phyloP scores from a whole-genome alignment of 2,888 invertebrate genomes.

The Parelbella ahira region DNA sequence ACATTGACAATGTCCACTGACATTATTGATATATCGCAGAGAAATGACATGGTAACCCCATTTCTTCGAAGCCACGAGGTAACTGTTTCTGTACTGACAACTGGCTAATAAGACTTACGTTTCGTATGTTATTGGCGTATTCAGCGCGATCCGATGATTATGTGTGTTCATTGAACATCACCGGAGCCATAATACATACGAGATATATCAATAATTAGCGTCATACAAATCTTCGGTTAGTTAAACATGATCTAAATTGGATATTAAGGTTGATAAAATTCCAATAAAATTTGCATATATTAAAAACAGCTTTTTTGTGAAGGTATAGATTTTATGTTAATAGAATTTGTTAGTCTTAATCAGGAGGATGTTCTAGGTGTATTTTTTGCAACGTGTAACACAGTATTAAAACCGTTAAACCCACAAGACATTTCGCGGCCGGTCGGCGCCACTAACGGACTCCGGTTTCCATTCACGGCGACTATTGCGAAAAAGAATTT shows the following conservation, averaged over 20 bases:
- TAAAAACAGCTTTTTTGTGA: too few species aligned
- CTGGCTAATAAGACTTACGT: slow-evolving; percentile 18
- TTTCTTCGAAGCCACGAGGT: background rate
- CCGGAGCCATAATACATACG: slow-evolving; percentile 19
- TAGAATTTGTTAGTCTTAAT: too few species aligned
- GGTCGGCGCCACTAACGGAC: slow-evolving; percentile 33
- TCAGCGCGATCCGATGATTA: too few species aligned
- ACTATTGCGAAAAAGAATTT: slow-evolving; percentile 11
- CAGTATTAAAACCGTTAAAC: slow-evolving; percentile 30
- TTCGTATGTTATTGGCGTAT: slow-evolving; percentile 23
- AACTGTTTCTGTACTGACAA: slow-evolving; percentile 19
- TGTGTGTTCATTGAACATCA: too few species aligned
- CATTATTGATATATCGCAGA: slow-evolving; percentile 1
- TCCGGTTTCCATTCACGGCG: slow-evolving; percentile 8
- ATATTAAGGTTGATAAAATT: too few species aligned
- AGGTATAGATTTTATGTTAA: too few species aligned
- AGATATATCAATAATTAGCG: too few species aligned
- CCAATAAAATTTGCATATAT: too few species aligned
- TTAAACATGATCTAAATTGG: too few species aligned
- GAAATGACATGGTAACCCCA: slow-evolving; percentile 19
- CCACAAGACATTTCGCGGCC: slow-evolving; percentile 26
- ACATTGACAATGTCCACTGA: slow-evolving; percentile 5
- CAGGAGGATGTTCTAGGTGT: too few species aligned
- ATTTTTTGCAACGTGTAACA: slow-evolving; percentile 4
- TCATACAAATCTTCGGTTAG: too few species aligned